Conservation (phyloP, 2,888 invertebrate genomes). For the Schrankia costaestrigalis region DNA sequence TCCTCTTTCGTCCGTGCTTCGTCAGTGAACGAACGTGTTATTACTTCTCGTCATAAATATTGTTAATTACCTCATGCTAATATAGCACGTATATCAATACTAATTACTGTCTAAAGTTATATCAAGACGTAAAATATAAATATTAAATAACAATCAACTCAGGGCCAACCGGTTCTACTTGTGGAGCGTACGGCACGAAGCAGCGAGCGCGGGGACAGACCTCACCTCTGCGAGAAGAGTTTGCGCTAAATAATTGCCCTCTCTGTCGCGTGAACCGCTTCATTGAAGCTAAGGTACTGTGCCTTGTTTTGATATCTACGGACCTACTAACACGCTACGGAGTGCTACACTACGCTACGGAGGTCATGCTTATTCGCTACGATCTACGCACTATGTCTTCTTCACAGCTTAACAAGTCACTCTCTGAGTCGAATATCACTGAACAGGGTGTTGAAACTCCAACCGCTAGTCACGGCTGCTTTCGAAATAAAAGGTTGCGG, state of each 20-base stretch:
- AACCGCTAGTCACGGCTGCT: too few relatives aligned
- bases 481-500: constrained; percentile 5
- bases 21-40: neutral
- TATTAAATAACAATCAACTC: neutral
- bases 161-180: neutral
- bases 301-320: neutral
- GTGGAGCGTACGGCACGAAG: neutral
- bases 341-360: neutral
- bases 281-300: too few relatives aligned
- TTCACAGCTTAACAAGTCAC: constrained; percentile 3
- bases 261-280: too few relatives aligned
- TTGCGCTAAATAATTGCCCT: too few relatives aligned
- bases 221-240: neutral
- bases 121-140: neutral
- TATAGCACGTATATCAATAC: neutral
- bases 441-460: neutral
- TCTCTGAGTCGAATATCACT: constrained; percentile 3
- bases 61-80: neutral
- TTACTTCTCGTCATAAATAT: neutral
- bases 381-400: neutral
- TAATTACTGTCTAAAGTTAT: neutral
- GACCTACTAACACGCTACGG: neutral
- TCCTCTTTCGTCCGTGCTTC: neutral
- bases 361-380: neutral
- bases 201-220: neutral